Conservation (phyloP, 2,888 invertebrate genomes). For the Chaitophorus viminalis region DNA sequence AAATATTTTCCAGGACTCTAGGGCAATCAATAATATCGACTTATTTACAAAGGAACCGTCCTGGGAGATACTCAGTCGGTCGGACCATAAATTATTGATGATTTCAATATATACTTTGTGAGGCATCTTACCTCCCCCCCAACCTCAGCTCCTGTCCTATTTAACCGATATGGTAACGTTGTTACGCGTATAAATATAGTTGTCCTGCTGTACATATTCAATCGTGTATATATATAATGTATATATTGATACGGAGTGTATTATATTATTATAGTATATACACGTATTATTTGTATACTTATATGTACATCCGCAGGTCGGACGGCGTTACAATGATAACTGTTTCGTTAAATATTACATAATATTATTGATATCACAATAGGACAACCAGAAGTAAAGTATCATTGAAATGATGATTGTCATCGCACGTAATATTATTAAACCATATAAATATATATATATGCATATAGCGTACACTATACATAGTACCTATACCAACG, state of each 20-base stretch:
- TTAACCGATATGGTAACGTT: constrained; percentile 10
- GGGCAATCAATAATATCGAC: constrained; percentile 44
- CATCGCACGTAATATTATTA: not conserved
- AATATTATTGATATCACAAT: not conserved
- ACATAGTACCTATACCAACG: not conserved
- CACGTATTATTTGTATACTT: not conserved
- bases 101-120: not conserved
- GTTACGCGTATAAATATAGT: not conserved
- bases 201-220: not conserved
- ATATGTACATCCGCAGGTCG: not conserved
- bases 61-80: constrained; percentile 30
- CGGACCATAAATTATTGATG: constrained; percentile 39
- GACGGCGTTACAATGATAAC: not conserved
- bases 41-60: constrained; percentile 22
- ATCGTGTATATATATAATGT: not conserved
- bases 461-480: not conserved
- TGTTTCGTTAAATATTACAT: not conserved
- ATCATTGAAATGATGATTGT: not conserved
- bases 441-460: not conserved
- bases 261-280: not conserved
- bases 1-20: constrained; percentile 65
- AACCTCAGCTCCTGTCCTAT: not conserved
- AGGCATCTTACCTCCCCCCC: not conserved
- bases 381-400: not conserved
- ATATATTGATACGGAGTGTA: not conserved